A percentile compares a stretch with the other conserved stretches of the same genome.
Conservation (phyloP, 1,140 invertebrate species). For the Pygmarrhopalites habei region DNA sequence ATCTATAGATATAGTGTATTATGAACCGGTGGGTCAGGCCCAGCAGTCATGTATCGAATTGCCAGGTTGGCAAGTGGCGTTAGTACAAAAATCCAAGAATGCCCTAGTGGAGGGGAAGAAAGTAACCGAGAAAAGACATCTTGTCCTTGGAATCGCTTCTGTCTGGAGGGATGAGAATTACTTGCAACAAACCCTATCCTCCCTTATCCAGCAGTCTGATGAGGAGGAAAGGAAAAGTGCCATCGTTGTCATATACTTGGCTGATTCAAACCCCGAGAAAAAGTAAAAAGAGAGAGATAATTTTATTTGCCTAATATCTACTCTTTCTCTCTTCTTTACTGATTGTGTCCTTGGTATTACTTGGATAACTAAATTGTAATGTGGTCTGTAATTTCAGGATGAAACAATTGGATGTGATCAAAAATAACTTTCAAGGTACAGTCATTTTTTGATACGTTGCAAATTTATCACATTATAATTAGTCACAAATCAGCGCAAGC, state of each 20-base stretch:
- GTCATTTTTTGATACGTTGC: not conserved
- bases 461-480: no score
- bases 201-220: conserved; percentile 28
- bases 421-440: conserved; percentile 1
- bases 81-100: not conserved
- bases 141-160: conserved; percentile 34
- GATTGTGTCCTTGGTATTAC: no score
- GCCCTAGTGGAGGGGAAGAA: conserved; percentile 1
- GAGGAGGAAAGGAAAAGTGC: conserved; percentile 21
- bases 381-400: no score
- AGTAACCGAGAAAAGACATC: conserved; percentile 14
- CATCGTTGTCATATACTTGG: conserved; percentile 29
- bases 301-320: no score
- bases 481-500: no score
- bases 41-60: no score
- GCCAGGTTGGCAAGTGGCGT: not conserved
- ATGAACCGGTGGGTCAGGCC: no score
- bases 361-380: no score
- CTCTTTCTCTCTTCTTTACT: no score
- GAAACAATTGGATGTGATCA: conserved; percentile 3
- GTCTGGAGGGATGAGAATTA: conserved; percentile 35
- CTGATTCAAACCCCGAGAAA: conserved; percentile 23
- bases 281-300: conserved; percentile 6
- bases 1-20: no score
- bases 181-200: conserved; percentile 25